These are phyloP conservation scores for Coturnix japonica DNA, from an alignment of 2,113 vertebrate species.

Conservation along the genomic window DNA sequence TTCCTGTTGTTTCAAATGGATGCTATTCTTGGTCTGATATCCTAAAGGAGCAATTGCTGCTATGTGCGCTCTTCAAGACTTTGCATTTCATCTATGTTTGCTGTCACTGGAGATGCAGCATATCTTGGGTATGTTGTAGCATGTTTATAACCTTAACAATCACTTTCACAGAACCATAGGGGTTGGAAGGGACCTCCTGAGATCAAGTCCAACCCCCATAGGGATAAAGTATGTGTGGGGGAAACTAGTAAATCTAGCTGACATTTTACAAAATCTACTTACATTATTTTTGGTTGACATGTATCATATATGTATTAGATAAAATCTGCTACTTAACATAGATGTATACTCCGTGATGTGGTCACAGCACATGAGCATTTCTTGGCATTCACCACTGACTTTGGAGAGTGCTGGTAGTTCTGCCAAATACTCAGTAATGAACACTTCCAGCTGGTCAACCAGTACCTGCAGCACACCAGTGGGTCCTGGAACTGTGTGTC, in stretches of 20 bases:
- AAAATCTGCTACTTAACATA: neutral
- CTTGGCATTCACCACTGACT: neutral
- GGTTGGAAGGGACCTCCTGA: no score
- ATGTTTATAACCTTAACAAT: neutral
- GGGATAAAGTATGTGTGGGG: neutral
- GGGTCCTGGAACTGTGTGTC: neutral
- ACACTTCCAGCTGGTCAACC: neutral
- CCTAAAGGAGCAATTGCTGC: neutral
- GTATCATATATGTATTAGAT: neutral
- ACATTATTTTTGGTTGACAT: neutral
- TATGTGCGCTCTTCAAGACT: neutral
- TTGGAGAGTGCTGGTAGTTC: neutral
- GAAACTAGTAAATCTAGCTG: neutral
- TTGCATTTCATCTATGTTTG: neutral
- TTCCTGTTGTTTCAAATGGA: neutral
- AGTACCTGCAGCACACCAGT: neutral
- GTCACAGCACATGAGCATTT: neutral
- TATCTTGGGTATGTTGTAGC: accelerated
- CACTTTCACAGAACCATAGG: neutral
- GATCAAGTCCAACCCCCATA: no score
- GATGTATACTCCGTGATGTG: neutral
- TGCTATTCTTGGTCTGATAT: neutral
- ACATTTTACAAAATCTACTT: neutral
- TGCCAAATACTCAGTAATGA: neutral
- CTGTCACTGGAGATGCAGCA: neutral